Base-by-base conservation (phyloP, 2,888 invertebrate species). In the Charanyca ferruginea region DNA sequence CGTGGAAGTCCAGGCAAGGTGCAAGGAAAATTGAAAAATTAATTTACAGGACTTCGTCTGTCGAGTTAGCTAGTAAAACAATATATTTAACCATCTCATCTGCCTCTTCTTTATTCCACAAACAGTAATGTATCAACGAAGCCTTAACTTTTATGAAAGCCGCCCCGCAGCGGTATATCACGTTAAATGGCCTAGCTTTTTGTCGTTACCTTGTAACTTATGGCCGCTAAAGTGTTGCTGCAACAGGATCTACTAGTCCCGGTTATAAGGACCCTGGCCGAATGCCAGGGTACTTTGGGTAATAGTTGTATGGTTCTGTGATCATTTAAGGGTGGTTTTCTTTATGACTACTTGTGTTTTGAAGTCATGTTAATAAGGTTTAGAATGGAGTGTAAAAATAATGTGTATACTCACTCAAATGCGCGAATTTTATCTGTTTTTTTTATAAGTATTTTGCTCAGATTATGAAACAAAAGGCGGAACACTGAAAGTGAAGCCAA, bases 131-230 rank as follows among this genome's bases (percentile, higher is more conserved):
- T 87, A 86, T 88, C 88, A 87, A 70, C 81, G 49, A 13, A 49
- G 85, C 87, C 86, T 84, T 88, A 89, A 91, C 89, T 90, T 90
- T 91, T 90, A 91, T 90, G 91, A 90, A 90, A 85, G 91, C 89
- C 89, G 89, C 88, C 85, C 84, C 87, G 77, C 82, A 83, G 82
- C 90, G 84, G 89, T 93, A 91, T 91, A 90, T 93, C 90, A 92
- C 86, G 90, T 91, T 92, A 92, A 93, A 93, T 92, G 93, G 91
- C 85, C 84, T 87, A 89, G 89, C 90, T 90, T 91, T 91, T 91
- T 91, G 91, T 91, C 91, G 89, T 89, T 89, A 91, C 91, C 91
- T 92, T 91, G 90, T 92, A 89, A 93, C 88, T 92, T 91, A 92
- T 90, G 87, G 90, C 89, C 61, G 60, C 57, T 48, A 57, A 76